Percentiles rank a stretch among this genome's conserved stretches.
These are phyloP conservation scores for Apomyelois bistriatella DNA, from an alignment of 2,888 invertebrate species.

Conservation along the genomic window DNA sequence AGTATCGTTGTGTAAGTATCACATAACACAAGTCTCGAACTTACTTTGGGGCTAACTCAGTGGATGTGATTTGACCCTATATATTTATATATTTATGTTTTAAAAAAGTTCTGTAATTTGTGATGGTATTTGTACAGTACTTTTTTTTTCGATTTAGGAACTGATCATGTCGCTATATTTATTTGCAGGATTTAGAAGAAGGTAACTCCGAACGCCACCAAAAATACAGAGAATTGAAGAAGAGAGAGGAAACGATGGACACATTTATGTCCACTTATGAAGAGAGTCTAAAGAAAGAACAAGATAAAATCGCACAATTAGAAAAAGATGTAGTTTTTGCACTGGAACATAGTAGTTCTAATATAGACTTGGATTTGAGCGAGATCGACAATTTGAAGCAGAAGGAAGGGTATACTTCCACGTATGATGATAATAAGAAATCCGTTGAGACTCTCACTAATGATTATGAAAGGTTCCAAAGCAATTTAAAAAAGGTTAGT, in stretches of 20 bases:
- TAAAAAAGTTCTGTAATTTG: no score
- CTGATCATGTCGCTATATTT: no score
- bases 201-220: conserved; percentile 86
- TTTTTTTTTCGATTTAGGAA: no score
- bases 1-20: no score
- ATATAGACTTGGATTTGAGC: conserved; percentile 81
- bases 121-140: no score
- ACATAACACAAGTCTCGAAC: no score
- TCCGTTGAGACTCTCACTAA: conserved; percentile 63
- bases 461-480: conserved; percentile 81
- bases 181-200: conserved; percentile 82
- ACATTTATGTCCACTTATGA: conserved; percentile 84
- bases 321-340: conserved; percentile 83
- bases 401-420: conserved; percentile 59
- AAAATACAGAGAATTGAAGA: conserved; percentile 89
- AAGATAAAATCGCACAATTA: conserved; percentile 80
- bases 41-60: no score
- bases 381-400: conserved; percentile 73
- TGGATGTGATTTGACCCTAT: no score
- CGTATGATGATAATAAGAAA: conserved; percentile 74
- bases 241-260: conserved; percentile 90
- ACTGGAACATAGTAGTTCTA: conserved; percentile 83
- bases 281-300: conserved; percentile 81
- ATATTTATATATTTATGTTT: no score
- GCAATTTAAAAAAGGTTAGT: conserved; percentile 79